A percentile compares a stretch with the other conserved stretches of the same genome.
phyloP scores from a whole-genome alignment of 2,797 vertebrate species.

The Chiloscyllium punctatum region DNA sequence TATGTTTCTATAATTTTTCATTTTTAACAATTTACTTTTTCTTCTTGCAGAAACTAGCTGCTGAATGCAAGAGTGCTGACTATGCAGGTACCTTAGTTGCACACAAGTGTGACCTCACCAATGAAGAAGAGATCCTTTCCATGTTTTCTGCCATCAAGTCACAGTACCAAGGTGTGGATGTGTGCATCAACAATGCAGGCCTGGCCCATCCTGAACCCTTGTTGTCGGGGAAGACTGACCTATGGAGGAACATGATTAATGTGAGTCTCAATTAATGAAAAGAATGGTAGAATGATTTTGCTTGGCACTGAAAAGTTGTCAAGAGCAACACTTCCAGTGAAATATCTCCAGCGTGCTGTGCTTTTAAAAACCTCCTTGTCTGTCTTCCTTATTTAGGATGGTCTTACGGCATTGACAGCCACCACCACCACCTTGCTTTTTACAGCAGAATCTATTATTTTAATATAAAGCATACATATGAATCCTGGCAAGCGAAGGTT shows the following conservation, averaged over 20 bases:
- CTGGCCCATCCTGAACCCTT: constrained; percentile 79
- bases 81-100: constrained; percentile 83
- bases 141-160: constrained; percentile 93
- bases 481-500: too few species aligned
- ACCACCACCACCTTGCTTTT: not conserved
- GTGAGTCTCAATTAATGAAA: constrained; percentile 57
- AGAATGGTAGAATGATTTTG: not conserved
- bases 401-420: not conserved
- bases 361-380: not conserved
- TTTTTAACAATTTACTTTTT: not conserved
- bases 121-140: constrained; percentile 91
- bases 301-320: not conserved
- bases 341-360: not conserved
- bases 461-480: not conserved
- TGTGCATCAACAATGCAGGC: constrained; percentile 92
- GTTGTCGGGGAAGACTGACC: constrained; percentile 77
- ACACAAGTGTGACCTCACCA: constrained; percentile 87
- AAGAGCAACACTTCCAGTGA: not conserved
- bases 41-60: constrained; percentile 75
- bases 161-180: constrained; percentile 81
- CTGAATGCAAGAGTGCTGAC: constrained; percentile 88
- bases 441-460: not conserved
- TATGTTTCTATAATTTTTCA: too few species aligned
- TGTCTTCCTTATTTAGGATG: not conserved
- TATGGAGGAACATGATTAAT: constrained; percentile 91